Conservation (phyloP, 2,797 vertebrate species). For the Pelochelys cantorii region DNA sequence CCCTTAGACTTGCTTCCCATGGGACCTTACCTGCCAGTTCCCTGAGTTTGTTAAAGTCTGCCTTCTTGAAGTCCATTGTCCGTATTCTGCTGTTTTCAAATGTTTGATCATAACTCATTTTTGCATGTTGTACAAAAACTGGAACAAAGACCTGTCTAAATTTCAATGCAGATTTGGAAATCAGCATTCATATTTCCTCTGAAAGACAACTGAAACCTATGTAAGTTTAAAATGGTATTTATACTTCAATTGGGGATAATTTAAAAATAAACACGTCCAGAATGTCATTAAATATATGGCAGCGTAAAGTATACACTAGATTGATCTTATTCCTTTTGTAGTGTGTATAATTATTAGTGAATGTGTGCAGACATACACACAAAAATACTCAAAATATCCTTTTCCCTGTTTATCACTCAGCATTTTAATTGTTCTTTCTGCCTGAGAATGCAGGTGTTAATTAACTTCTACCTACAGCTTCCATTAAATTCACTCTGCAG, state of each 20-base stretch:
- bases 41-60: neutral
- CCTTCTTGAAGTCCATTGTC: neutral
- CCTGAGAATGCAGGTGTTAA: slow-evolving; percentile 3
- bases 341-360: neutral
- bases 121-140: neutral
- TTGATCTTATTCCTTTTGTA: neutral
- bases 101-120: neutral
- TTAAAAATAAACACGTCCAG: slow-evolving; percentile 41
- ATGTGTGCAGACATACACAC: neutral
- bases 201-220: neutral
- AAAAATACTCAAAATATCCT: neutral
- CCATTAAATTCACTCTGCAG: slow-evolving; percentile 8
- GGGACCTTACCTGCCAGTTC: neutral
- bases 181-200: slow-evolving; percentile 16
- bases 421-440: slow-evolving; percentile 25
- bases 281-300: slow-evolving; percentile 10
- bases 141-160: neutral
- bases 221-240: slow-evolving; percentile 29
- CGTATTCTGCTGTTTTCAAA: neutral
- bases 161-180: slow-evolving; percentile 33
- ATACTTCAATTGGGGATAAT: neutral
- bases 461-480: slow-evolving; percentile 7
- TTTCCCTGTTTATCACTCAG: neutral
- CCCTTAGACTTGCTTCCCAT: neutral
- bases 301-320: neutral